Conservation (phyloP, 2,797 vertebrate species). For the Anas bahamensis region DNA sequence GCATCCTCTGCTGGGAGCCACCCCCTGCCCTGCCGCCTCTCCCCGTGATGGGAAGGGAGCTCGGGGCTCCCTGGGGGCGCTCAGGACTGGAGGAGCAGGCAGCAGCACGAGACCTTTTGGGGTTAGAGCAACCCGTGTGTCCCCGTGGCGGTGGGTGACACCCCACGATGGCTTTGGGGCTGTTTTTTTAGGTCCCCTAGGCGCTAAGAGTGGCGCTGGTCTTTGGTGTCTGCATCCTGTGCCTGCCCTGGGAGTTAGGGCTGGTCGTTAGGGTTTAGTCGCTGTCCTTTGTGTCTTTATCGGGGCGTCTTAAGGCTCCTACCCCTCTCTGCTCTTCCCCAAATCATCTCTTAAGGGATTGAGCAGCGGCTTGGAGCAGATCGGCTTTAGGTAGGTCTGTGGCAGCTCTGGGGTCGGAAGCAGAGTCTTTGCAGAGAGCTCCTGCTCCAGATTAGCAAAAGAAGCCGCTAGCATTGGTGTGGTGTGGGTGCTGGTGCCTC, state of each 20-base stretch:
- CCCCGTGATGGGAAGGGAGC: background rate
- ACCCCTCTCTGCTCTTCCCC: background rate
- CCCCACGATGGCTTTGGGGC: background rate
- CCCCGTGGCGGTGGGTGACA: background rate
- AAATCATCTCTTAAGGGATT: background rate
- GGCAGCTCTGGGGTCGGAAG: background rate
- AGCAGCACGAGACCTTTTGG: background rate
- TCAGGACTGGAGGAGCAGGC: slow-evolving; percentile 4
- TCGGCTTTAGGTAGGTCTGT: background rate
- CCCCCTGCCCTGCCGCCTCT: slow-evolving; percentile 57
- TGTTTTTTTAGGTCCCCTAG: background rate
- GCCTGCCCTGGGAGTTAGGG: background rate
- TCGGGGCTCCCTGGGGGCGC: background rate
- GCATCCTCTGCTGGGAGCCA: slow-evolving; percentile 37
- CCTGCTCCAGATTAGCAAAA: background rate
- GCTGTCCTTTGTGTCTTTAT: background rate
- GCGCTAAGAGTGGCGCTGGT: background rate
- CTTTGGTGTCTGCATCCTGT: background rate
- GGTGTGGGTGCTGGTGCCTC: background rate
- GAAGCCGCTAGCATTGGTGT: background rate
- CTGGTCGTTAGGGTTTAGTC: background rate
- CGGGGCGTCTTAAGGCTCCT: background rate
- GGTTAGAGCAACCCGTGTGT: background rate
- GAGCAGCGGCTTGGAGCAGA: background rate
- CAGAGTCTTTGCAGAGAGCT: background rate